These are phyloP conservation scores for Osmerus eperlanus DNA, from an alignment of 2,113 vertebrate genomes.

Conservation along the genomic window DNA sequence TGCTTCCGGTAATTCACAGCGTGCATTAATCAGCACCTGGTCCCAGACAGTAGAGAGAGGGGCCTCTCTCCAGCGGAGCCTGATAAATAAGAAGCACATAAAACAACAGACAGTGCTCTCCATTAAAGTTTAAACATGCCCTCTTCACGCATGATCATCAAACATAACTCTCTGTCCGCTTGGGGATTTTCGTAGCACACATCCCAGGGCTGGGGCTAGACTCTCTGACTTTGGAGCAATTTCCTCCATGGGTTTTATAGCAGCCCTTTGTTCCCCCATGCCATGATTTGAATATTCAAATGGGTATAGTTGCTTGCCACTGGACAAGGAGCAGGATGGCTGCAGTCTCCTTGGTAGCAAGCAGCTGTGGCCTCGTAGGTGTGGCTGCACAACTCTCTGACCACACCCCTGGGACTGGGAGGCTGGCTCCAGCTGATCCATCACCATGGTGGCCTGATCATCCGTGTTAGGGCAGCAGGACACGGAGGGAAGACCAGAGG, in stretches of 20 bases:
- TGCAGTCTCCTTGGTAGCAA: too few relatives aligned
- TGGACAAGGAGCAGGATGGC: not conserved
- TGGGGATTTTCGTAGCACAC: slow-evolving; percentile 62
- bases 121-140: slow-evolving; percentile 39
- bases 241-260: slow-evolving; percentile 50
- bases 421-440: too few relatives aligned
- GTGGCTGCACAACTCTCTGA: too few relatives aligned
- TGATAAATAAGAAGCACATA: slow-evolving; percentile 38
- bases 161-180: slow-evolving; percentile 40
- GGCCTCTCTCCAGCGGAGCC: slow-evolving; percentile 38
- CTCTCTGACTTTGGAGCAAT: slow-evolving; percentile 21
- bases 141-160: slow-evolving; percentile 49
- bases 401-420: too few relatives aligned
- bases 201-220: slow-evolving; percentile 33
- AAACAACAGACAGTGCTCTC: slow-evolving; percentile 20
- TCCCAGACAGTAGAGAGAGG: not conserved
- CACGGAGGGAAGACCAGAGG: too few relatives aligned
- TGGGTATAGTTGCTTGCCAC: slow-evolving; percentile 3
- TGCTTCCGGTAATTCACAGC: slow-evolving; percentile 3
- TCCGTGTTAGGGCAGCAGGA: too few relatives aligned
- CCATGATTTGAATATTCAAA: slow-evolving; percentile 73
- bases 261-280: slow-evolving; percentile 50
- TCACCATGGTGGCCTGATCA: too few relatives aligned
- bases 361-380: too few relatives aligned
- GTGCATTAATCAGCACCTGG: not conserved